These are phyloP conservation scores for Bombus consobrinus DNA, from an alignment of 1,140 invertebrate species.

Conservation along the genomic window DNA sequence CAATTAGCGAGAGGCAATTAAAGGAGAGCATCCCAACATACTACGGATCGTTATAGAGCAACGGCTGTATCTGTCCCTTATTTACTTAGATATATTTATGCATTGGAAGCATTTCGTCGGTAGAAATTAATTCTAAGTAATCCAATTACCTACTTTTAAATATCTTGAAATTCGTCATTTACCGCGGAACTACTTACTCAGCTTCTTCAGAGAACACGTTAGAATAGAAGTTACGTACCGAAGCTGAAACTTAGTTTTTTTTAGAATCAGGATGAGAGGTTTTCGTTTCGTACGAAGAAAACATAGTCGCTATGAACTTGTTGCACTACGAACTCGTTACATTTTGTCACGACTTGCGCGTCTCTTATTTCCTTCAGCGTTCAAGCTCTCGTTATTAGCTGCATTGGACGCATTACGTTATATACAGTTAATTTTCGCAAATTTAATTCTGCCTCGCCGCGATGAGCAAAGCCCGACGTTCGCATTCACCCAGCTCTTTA, in stretches of 20 bases:
- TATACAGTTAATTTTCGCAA: not conserved
- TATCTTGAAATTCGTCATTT: not conserved
- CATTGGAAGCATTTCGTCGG: too few relatives aligned
- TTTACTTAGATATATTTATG: too few relatives aligned
- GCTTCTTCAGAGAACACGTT: not conserved
- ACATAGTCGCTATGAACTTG: not conserved
- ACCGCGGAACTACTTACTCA: too few relatives aligned
- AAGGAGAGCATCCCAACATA: too few relatives aligned
- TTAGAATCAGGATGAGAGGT: conserved; percentile 15
- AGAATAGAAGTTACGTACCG: not conserved
- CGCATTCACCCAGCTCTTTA: too few relatives aligned
- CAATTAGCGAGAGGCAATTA: too few relatives aligned
- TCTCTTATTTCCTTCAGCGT: not conserved
- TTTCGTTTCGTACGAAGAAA: not conserved
- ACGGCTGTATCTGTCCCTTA: too few relatives aligned
- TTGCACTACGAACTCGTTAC: conserved; percentile 21
- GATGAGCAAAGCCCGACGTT: too few relatives aligned
- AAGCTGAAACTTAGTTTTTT: not conserved
- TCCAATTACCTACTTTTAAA: not conserved
- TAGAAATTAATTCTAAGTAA: not conserved
- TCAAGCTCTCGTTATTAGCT: conserved; percentile 23
- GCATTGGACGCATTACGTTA: not conserved
- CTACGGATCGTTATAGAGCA: too few relatives aligned
- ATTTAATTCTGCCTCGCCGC: not conserved
- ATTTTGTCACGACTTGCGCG: not conserved